phyloP scores from a whole-genome alignment of 2,888 invertebrate species.

The Dryococelus australis region DNA sequence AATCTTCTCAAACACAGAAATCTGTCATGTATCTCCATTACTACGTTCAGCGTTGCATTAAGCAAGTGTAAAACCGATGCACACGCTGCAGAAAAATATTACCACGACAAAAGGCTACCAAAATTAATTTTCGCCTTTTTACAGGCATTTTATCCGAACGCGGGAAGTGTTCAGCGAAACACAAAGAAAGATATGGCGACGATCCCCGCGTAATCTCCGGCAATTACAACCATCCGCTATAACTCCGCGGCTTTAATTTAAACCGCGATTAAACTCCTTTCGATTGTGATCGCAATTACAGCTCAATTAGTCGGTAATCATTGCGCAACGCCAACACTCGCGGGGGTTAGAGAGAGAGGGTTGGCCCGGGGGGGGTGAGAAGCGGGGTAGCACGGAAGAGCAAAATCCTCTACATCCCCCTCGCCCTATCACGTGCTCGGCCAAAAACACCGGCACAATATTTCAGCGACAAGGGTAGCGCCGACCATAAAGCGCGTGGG shows the following conservation, averaged over 20 bases:
- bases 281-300: constrained; percentile 23
- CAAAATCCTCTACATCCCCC: background rate
- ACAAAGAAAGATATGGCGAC: background rate
- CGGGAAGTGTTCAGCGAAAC: background rate
- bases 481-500: too few relatives aligned
- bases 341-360: too few relatives aligned
- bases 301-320: constrained; percentile 17
- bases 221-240: background rate
- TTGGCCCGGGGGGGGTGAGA: too few relatives aligned
- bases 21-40: too few relatives aligned
- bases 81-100: background rate
- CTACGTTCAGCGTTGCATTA: too few relatives aligned
- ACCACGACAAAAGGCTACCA: background rate
- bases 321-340: background rate
- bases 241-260: constrained; percentile 3
- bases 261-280: constrained; percentile 20
- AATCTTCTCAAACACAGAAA: too few relatives aligned
- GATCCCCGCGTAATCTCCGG: background rate
- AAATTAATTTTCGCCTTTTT: background rate
- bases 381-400: background rate
- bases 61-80: too few relatives aligned
- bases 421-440: background rate
- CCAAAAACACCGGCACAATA: background rate
- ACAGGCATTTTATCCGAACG: background rate
- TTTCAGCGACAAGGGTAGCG: too few relatives aligned